Conservation (phyloP, 2,797 vertebrate species). For the Rhabdomys pumilio region DNA sequence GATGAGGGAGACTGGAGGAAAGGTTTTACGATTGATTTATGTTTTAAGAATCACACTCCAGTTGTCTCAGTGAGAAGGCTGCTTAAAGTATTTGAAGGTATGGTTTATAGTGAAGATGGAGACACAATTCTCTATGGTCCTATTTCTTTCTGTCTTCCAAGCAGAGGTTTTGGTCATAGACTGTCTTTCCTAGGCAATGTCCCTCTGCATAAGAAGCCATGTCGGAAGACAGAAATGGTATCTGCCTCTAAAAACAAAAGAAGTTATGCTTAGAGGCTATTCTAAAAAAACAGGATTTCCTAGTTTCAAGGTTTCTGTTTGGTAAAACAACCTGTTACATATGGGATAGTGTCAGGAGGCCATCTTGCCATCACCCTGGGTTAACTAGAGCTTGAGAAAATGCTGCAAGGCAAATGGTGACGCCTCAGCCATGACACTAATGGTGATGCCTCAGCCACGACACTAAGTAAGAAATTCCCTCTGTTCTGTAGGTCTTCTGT, state of each 20-base stretch:
- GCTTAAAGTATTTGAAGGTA: not conserved
- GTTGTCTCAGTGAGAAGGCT: too few relatives aligned
- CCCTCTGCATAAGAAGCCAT: not conserved
- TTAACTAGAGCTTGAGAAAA: not conserved
- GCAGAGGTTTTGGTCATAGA: not conserved
- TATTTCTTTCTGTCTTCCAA: not conserved
- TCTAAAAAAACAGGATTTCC: not conserved
- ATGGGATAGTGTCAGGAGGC: not conserved
- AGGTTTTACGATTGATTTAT: not conserved
- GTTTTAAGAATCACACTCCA: slow-evolving; percentile 21
- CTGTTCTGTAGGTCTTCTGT: not conserved
- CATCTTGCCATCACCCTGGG: not conserved
- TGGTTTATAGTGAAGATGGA: not conserved
- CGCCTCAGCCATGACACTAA: not conserved
- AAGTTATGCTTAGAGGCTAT: not conserved
- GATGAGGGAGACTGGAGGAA: not conserved
- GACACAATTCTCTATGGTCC: not conserved
- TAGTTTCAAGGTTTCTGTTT: not conserved
- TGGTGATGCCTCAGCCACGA: not conserved
- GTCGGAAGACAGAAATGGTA: not conserved
- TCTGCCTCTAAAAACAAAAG: not conserved
- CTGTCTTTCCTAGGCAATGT: not conserved
- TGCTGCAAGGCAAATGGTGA: not conserved
- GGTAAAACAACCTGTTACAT: not conserved
- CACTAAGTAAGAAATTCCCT: not conserved